Evolutionary conservation across 2,888 invertebrate species (phyloP).

Genomic region (Spicauda simplicius): DNA sequence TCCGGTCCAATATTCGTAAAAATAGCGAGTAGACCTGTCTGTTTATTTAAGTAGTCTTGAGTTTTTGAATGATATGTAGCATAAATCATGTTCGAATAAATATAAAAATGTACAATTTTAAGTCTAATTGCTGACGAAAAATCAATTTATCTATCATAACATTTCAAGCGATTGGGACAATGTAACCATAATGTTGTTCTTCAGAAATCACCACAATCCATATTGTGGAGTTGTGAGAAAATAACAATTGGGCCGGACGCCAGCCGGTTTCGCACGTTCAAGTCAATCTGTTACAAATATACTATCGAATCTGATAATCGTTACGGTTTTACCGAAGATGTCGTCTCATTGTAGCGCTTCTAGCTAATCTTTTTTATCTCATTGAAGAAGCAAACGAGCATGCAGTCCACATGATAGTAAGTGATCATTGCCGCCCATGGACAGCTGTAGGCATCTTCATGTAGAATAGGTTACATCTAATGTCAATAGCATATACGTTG

Average conservation of each 20-base stretch:
- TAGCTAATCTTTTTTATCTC: too few species aligned
- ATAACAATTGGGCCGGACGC: slow-evolving; percentile 58
- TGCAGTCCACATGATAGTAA: too few species aligned
- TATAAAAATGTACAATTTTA: background rate
- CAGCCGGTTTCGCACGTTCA: slow-evolving; percentile 57
- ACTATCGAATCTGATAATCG: slow-evolving; percentile 13
- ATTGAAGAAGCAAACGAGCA: too few species aligned
- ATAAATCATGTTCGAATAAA: background rate
- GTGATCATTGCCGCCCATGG: too few species aligned
- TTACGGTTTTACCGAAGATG: too few species aligned
- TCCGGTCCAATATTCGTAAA: background rate
- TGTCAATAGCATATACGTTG: too few species aligned
- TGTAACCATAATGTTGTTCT: slow-evolving; percentile 49
- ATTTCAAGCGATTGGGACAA: slow-evolving; percentile 37
- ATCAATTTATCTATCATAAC: background rate
- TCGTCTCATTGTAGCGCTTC: too few species aligned
- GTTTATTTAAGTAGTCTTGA: background rate
- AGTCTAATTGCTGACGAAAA: background rate
- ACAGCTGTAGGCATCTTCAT: too few species aligned
- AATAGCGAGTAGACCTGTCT: background rate
- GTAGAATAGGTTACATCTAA: too few species aligned
- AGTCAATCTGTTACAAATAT: slow-evolving; percentile 55
- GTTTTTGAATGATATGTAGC: background rate
- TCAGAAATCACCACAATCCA: slow-evolving; percentile 46
- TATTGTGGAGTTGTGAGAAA: slow-evolving; percentile 51